Conservation (phyloP, 2,888 invertebrate species). For the Sussaba pulchella region DNA sequence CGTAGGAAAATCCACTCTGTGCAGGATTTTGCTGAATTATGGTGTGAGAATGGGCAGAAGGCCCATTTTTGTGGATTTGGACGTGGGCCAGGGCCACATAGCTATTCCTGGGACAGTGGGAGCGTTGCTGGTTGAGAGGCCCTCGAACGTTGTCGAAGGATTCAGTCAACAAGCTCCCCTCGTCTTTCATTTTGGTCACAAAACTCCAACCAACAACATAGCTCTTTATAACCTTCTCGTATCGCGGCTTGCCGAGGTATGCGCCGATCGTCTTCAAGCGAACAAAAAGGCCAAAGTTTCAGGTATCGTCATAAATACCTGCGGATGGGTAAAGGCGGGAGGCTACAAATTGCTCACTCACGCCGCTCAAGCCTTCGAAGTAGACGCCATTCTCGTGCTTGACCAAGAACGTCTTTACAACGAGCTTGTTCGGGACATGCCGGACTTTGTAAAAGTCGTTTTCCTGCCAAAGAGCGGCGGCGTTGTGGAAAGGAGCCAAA, state of each 20-base stretch:
- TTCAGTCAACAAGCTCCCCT: slow-evolving; percentile 97
- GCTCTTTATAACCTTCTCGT: slow-evolving; percentile 94
- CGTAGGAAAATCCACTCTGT: slow-evolving; percentile 98
- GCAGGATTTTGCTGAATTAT: slow-evolving; percentile 95
- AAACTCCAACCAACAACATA: slow-evolving; percentile 90
- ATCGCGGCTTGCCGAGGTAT: slow-evolving; percentile 93
- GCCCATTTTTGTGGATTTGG: slow-evolving; percentile 97
- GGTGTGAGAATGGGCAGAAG: slow-evolving; percentile 95
- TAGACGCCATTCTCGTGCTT: slow-evolving; percentile 96
- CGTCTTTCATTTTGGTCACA: slow-evolving; percentile 97
- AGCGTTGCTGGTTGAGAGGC: slow-evolving; percentile 95
- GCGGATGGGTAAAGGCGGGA: slow-evolving; percentile 97
- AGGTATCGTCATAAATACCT: slow-evolving; percentile 98
- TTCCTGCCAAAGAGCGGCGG: slow-evolving; percentile 98
- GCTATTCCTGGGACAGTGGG: slow-evolving; percentile 97
- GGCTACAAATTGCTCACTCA: slow-evolving; percentile 95
- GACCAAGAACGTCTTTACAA: slow-evolving; percentile 98
- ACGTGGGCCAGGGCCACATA: slow-evolving; percentile 97
- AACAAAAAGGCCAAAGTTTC: slow-evolving; percentile 95
- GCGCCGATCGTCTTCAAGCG: slow-evolving; percentile 92
- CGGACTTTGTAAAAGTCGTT: slow-evolving; percentile 95
- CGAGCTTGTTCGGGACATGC: slow-evolving; percentile 97
- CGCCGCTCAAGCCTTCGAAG: slow-evolving; percentile 97
- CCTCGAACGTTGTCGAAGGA: slow-evolving; percentile 97
- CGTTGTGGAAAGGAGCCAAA: slow-evolving; percentile 94